Evolutionary conservation across 2,888 invertebrate species (phyloP).

Genomic region (Capitulum mitella): DNA sequence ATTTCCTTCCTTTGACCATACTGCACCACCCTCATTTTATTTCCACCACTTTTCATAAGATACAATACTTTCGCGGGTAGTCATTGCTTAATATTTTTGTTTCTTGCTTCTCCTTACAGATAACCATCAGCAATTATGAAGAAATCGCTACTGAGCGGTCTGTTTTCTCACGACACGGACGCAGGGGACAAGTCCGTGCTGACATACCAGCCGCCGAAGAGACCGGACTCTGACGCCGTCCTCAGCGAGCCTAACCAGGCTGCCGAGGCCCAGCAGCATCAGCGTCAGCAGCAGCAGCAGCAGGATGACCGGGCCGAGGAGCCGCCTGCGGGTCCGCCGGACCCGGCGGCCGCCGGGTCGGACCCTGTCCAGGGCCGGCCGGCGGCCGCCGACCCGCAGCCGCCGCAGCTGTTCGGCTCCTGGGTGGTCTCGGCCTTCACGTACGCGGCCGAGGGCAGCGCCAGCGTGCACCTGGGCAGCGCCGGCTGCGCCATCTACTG

Average conservation of each 20-base stretch:
- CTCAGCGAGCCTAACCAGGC: not conserved
- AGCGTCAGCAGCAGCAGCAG: not conserved
- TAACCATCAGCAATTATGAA: no score
- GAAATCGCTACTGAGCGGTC: not conserved
- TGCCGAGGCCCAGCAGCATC: not conserved
- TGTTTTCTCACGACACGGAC: not conserved
- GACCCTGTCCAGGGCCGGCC: not conserved
- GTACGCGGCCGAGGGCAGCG: not conserved
- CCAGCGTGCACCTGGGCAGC: not conserved
- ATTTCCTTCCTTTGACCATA: no score
- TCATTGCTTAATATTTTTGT: no score
- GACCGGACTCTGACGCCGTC: not conserved
- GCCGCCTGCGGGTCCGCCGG: not conserved
- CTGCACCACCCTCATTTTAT: no score
- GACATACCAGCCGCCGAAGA: not conserved
- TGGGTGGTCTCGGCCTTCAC: not conserved
- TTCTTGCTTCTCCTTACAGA: no score
- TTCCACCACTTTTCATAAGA: no score
- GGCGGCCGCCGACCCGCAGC: not conserved
- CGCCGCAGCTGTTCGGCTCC: not conserved
- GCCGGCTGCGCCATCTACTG: not conserved
- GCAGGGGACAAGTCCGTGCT: not conserved
- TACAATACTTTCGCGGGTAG: no score
- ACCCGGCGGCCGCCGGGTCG: no score
- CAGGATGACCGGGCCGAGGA: not conserved